Evolutionary conservation across 1,140 invertebrate genomes (phyloP).

Genomic region (Drosophila littoralis): DNA sequence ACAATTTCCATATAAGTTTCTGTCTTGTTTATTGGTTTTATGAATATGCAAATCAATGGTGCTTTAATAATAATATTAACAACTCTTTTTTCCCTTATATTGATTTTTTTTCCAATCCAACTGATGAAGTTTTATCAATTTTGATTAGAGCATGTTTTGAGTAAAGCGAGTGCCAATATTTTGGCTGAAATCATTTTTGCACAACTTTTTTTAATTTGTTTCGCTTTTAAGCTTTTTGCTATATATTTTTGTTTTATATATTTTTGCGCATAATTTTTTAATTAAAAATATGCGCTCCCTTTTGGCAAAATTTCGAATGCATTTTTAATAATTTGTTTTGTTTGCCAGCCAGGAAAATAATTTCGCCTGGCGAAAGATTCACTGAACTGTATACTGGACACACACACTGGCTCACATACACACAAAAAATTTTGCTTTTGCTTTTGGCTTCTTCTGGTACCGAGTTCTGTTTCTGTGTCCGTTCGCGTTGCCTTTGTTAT

Average conservation of each 20-base stretch:
- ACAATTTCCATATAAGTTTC: background rate
- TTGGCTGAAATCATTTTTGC: slow-evolving; percentile 1
- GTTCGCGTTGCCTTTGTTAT: slow-evolving; percentile 31
- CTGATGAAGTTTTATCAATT: background rate
- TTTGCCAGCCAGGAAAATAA: slow-evolving; percentile 72
- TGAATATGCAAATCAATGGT: background rate
- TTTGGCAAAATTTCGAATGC: slow-evolving; percentile 59
- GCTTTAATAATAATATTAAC: background rate
- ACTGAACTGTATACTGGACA: slow-evolving; percentile 67
- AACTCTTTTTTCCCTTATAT: background rate
- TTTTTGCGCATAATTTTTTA: slow-evolving; percentile 57
- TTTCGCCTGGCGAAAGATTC: slow-evolving; percentile 68
- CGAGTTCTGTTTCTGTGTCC: slow-evolving; percentile 13
- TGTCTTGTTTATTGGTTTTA: background rate
- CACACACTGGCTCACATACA: slow-evolving; percentile 12
- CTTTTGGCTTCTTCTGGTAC: slow-evolving; percentile 25
- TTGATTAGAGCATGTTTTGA: slow-evolving; percentile 23
- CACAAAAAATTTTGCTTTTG: slow-evolving; percentile 22
- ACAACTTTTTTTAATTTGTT: slow-evolving; percentile 18
- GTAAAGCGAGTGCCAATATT: slow-evolving; percentile 16
- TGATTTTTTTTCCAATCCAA: background rate
- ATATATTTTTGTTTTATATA: slow-evolving; percentile 19
- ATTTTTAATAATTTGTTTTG: slow-evolving; percentile 81
- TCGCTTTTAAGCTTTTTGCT: background rate
- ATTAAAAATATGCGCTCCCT: slow-evolving; percentile 60